Base-by-base conservation (phyloP, 2,888 invertebrate species). In the Dicranocentrus wangi region DNA sequence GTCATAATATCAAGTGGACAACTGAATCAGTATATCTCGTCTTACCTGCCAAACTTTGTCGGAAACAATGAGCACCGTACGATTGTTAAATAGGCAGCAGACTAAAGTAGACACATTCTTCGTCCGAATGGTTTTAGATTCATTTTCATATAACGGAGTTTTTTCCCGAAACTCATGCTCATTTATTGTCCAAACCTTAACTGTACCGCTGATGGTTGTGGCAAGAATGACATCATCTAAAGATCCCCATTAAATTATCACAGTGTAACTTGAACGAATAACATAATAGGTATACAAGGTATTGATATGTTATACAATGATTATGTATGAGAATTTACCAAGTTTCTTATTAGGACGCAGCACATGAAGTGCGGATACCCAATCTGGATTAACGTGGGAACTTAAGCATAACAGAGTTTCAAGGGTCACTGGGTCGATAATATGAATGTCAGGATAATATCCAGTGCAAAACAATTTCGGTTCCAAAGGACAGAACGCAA, bases 291-390 rank as follows among this genome's bases (percentile, higher is more conserved):
- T 32, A 10, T 32, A 10, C 32, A 10, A 32, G 32, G 32, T n/a
- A 8, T n/a, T 2, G 7, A 51, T n/a, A 53, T 47, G 13, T 58
- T 13, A 58, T 58, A 23, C 21, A 13, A 7, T 15, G 8, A 8
- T 15, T 53, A 15, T 53, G 5, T 10, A 15, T 5, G 7, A 5
- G 53, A 58, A 58, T 58, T 58, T 82, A 93, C 93, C 92, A 89
- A 92, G 91, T 89, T 92, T 90, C 88, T 92, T 92, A 87, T 91
- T 90, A 84, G 93, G 93, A 85, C 91, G 88, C 60, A 93, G 89
- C 42, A 99, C 95, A 90, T 97, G 96, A 86, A 98, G 91, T 60
- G 99, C 96, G 83, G 96, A 96, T 87, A 99, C 97, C 99, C 99
- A 99, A 88, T 99, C 99, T 0, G 99, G 98, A 88, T 97, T 97